Conservation (phyloP, 2,113 vertebrate species). For the Laticauda laticaudata region DNA sequence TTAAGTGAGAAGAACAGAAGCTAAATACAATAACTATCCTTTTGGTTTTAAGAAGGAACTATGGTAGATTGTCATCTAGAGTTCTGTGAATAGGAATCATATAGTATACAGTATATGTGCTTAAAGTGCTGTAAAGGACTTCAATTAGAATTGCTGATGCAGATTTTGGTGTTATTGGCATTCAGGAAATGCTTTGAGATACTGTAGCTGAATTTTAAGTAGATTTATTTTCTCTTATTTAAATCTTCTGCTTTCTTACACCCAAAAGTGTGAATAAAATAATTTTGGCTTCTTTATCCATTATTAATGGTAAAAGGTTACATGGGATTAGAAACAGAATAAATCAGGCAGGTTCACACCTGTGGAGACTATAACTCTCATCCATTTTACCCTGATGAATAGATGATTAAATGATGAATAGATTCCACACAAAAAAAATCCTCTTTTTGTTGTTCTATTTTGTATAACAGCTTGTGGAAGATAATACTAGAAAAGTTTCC, state of each 20-base stretch:
- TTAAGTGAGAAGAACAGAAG: neutral
- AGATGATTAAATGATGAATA: neutral
- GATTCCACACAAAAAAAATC: neutral
- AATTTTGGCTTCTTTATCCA: neutral
- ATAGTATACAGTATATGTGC: neutral
- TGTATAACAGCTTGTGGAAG: neutral
- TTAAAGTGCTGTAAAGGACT: neutral
- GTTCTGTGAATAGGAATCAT: neutral
- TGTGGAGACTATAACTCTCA: neutral
- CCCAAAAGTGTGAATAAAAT: neutral
- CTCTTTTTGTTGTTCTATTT: neutral
- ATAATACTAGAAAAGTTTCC: neutral
- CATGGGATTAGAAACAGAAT: neutral
- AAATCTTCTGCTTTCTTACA: neutral
- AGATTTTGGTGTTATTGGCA: neutral
- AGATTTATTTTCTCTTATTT: neutral
- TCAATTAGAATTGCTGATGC: neutral
- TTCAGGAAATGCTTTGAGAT: neutral
- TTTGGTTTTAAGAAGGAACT: constrained; percentile 2
- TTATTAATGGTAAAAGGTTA: neutral
- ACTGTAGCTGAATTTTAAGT: neutral
- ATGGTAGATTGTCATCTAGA: neutral
- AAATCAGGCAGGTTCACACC: neutral
- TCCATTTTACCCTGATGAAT: neutral
- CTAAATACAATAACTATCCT: neutral